Evolutionary conservation across 2,113 vertebrate genomes (phyloP), one percentile per base, ranked within the genome.

Genomic region (Urocolius indicus): DNA sequence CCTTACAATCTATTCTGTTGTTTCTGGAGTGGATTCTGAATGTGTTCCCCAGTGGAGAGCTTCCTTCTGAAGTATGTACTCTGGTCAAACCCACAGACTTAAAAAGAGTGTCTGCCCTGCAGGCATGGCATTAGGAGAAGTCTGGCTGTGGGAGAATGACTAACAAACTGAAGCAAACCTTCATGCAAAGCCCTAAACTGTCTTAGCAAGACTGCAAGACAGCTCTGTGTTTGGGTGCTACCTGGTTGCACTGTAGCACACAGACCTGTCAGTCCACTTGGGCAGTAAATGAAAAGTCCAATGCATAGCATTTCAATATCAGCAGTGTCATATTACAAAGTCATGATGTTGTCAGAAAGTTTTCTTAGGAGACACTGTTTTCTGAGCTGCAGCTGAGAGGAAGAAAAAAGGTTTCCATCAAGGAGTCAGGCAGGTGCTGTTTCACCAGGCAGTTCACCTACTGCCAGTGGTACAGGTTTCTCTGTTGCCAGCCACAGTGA

Each of bases 401-500:
- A 75, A 54, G 27, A 80, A 45, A 63, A 45, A 18, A 38, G 19
- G 16, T 41, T 51, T 58, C 45, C 46, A 8, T 38, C 29, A 24
- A 32, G 24, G 41, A 58, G 29, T 34, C 36, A 51, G 30, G 21
- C 5, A 18, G 30, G 6, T 45, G 18, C 11, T 49, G 7, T 58
- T 84, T 63, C 4, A 2, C 10, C 4, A 6, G 1, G 0, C 4
- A 43, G 27, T 52, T 90, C 32, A 29, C 11, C 27, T 90, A 1
- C 0, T 29, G 13, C 18, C 1, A 1, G 59, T 22, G 12, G 19
- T n/a, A 26, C 1, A 11, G 49, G 22, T 41, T 48, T 23, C 48
- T 88, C 10, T 22, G 51, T 46, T 75, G 16, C 12, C 38, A 84
- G 43, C 4, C 13, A 66, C 48, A 41, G 32, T 6, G 29, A 23